Percentiles rank a stretch among this genome's conserved stretches.
Evolutionary conservation across 1,140 invertebrate genomes (phyloP).

Genomic region (Teleopsis dalmanni): DNA sequence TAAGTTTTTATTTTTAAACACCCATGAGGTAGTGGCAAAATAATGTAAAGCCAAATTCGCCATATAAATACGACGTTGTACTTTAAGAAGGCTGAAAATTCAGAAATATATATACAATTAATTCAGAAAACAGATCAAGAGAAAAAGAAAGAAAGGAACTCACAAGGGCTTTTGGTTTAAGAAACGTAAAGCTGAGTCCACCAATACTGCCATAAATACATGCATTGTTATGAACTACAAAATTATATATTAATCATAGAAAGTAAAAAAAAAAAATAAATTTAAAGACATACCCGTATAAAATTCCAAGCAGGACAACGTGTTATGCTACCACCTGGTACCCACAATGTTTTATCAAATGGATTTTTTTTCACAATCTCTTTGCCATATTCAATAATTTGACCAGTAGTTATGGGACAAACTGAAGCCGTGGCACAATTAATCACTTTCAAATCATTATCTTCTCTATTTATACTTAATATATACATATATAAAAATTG

Average conservation of each 20-base stretch:
- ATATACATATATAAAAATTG: no score
- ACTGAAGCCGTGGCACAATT: constrained; percentile 58
- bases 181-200: constrained; percentile 40
- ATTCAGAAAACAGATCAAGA: neutral
- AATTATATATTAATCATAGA: neutral
- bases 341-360: constrained; percentile 62
- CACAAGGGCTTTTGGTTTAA: constrained; percentile 66
- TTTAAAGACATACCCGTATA: constrained; percentile 42
- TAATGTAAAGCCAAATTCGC: constrained; percentile 67
- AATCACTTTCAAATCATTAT: constrained; percentile 49
- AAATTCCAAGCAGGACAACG: constrained; percentile 48
- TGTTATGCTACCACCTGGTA: constrained; percentile 50
- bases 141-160: constrained; percentile 39
- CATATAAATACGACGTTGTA: constrained; percentile 72
- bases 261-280: neutral
- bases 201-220: constrained; percentile 31
- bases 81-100: constrained; percentile 57
- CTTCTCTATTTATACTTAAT: neutral
- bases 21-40: constrained; percentile 76
- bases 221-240: constrained; percentile 34
- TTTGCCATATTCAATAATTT: constrained; percentile 52
- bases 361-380: constrained; percentile 50
- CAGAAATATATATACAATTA: neutral
- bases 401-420: constrained; percentile 60
- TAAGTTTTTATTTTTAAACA: constrained; percentile 69